Evolutionary conservation across 2,888 invertebrate genomes (phyloP).

Genomic region (Disparrhopalites patrizii): DNA sequence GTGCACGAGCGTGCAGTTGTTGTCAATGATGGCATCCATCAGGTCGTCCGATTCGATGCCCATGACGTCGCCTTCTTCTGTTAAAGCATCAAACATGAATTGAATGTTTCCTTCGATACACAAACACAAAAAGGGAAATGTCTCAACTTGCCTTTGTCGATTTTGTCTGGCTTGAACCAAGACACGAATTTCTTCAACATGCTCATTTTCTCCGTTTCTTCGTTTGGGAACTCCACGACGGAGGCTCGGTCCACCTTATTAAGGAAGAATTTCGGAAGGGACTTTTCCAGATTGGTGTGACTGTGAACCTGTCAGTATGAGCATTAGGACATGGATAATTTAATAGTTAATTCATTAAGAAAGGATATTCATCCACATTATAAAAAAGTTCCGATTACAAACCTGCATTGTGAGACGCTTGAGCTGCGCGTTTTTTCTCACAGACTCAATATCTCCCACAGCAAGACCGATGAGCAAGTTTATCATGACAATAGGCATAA

Average conservation of each 20-base stretch:
- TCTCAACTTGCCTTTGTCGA: background rate
- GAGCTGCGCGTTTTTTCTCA: constrained; percentile 16
- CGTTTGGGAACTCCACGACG: constrained; percentile 10
- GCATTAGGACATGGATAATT: background rate
- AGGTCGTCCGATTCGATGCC: background rate
- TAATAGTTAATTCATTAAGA: background rate
- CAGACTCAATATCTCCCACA: constrained; percentile 9
- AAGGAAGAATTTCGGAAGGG: constrained; percentile 5
- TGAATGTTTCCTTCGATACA: background rate
- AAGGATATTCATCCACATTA: background rate
- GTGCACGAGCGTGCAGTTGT: background rate
- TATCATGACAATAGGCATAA: constrained; percentile 8
- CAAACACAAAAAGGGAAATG: background rate
- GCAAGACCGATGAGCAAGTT: constrained; percentile 25
- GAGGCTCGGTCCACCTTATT: background rate
- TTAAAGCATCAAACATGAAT: background rate
- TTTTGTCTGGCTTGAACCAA: background rate
- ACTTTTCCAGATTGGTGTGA: constrained; percentile 19
- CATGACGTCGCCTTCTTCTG: background rate
- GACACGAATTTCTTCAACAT: background rate
- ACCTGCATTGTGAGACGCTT: constrained; percentile 18
- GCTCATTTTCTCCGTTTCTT: background rate
- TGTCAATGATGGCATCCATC: constrained; percentile 7
- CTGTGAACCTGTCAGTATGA: constrained; percentile 9
- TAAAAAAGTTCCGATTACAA: background rate